Conservation (phyloP, 2,797 vertebrate genomes). For the Chiloscyllium punctatum region DNA sequence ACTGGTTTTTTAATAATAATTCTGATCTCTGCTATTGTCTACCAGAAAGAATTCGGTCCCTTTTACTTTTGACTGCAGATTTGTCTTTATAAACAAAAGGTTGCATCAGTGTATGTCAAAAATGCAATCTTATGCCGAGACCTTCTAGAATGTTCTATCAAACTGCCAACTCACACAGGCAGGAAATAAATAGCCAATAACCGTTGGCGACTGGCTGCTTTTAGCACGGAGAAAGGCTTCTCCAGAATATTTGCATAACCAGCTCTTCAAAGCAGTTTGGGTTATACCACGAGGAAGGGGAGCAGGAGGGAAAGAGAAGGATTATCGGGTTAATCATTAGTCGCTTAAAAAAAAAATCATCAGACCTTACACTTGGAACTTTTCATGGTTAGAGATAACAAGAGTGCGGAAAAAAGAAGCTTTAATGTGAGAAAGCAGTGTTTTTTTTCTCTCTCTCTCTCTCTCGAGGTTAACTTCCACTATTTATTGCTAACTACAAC, state of each 20-base stretch:
- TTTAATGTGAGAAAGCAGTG: neutral
- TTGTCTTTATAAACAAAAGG: neutral
- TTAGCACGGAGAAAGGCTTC: neutral
- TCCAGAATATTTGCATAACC: neutral
- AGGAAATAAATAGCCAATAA: neutral
- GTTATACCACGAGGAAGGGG: neutral
- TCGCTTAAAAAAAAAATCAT: neutral
- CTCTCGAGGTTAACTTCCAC: neutral
- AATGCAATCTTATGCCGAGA: neutral
- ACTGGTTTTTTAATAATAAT: neutral
- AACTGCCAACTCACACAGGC: conserved; percentile 2
- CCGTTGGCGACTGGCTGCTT: neutral
- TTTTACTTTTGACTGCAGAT: neutral
- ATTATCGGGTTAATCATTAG: neutral
- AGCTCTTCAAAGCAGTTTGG: neutral
- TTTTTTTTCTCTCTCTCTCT: no score
- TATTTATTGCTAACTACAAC: neutral
- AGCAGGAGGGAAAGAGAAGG: neutral
- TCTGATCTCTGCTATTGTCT: neutral
- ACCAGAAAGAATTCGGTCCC: neutral
- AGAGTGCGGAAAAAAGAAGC: neutral
- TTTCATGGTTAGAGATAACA: neutral
- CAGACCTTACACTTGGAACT: neutral
- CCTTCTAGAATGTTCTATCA: conserved; percentile 21
- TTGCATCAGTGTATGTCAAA: neutral